Evolutionary conservation across 2,113 vertebrate genomes (phyloP).

Genomic region (Lepidothrix coronata): DNA sequence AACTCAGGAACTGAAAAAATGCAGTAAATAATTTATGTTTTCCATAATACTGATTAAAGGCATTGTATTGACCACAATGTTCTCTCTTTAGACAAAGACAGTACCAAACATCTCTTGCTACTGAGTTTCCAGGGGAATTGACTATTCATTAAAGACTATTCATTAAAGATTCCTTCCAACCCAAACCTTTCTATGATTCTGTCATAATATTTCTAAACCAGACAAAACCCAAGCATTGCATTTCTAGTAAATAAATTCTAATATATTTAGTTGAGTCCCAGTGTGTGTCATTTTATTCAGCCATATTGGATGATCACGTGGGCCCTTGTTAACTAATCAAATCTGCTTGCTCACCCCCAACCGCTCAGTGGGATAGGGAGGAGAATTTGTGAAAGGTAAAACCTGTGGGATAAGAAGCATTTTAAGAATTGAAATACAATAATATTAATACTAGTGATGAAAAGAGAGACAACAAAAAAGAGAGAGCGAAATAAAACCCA

Average conservation of each 20-base stretch:
- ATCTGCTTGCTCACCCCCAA: not conserved
- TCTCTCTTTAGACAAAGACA: not conserved
- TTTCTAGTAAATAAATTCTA: not conserved
- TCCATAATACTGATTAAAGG: not conserved
- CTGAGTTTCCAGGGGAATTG: not conserved
- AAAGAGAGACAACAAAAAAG: not conserved
- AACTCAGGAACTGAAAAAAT: not conserved
- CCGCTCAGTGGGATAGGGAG: not conserved
- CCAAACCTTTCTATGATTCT: not conserved
- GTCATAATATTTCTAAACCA: not conserved
- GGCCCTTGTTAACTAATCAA: not conserved
- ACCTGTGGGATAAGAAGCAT: not conserved
- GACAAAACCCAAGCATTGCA: accelerated
- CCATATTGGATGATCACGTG: accelerated
- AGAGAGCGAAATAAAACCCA: not conserved
- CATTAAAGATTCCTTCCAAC: not conserved
- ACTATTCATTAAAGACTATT: too few species aligned
- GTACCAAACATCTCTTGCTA: not conserved
- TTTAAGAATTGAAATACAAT: not conserved
- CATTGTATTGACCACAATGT: not conserved
- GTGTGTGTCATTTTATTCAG: not conserved
- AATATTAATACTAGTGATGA: not conserved
- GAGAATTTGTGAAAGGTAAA: not conserved
- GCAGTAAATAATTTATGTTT: not conserved
- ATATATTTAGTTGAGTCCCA: not conserved